Evolutionary conservation across 1,140 invertebrate species (phyloP).

Genomic region (Sinella curviseta): DNA sequence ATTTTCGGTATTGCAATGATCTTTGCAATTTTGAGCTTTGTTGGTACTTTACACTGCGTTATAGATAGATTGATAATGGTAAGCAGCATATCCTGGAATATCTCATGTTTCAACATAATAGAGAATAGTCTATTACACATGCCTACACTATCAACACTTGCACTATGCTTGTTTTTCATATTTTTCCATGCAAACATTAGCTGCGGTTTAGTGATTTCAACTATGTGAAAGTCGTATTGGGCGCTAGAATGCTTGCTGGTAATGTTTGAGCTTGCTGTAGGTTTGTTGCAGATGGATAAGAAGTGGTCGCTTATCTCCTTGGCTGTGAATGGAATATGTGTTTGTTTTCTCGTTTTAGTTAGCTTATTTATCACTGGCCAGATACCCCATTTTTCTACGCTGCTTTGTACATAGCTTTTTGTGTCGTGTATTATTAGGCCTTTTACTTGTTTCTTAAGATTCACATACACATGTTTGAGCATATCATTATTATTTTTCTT

Average conservation of each 20-base stretch:
- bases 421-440: background rate
- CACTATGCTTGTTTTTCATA: too few relatives aligned
- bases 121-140: too few relatives aligned
- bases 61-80: background rate
- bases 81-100: background rate
- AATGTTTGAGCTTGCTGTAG: too few relatives aligned
- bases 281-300: background rate
- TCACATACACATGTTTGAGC: background rate
- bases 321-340: background rate
- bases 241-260: too few relatives aligned
- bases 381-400: background rate
- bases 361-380: background rate
- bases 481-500: too few relatives aligned
- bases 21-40: background rate
- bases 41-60: background rate
- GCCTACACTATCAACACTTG: too few relatives aligned
- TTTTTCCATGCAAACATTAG: too few relatives aligned
- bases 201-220: too few relatives aligned
- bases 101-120: background rate
- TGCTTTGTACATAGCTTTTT: background rate
- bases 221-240: too few relatives aligned
- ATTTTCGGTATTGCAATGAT: background rate
- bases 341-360: background rate
- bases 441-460: background rate
- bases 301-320: background rate